phyloP scores from a whole-genome alignment of 2,113 vertebrate species.

The Oreotrochilus melanogaster region DNA sequence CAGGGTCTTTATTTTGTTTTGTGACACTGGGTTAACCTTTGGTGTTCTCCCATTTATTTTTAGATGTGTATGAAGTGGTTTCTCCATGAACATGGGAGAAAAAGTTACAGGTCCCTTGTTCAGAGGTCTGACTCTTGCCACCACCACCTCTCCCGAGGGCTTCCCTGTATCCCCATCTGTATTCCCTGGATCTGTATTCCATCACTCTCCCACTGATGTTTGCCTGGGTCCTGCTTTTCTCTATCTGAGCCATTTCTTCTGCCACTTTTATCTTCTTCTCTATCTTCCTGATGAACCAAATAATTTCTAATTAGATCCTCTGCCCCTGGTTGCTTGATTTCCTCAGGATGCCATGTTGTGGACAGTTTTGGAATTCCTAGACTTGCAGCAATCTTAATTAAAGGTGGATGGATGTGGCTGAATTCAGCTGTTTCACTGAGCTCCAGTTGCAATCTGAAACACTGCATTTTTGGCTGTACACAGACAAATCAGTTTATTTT shows the following conservation, averaged over 20 bases:
- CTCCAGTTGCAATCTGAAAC: neutral
- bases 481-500: neutral
- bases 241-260: neutral
- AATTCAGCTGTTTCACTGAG: neutral
- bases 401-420: neutral
- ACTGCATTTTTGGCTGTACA: neutral
- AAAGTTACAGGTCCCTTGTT: neutral
- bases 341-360: neutral
- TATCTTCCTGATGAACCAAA: neutral
- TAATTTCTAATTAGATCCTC: neutral
- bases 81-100: neutral
- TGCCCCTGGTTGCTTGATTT: neutral
- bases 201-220: accelerated
- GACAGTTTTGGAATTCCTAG: neutral
- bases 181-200: no score
- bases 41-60: accelerated
- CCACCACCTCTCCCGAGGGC: neutral
- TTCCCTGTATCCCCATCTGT: neutral
- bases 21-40: neutral
- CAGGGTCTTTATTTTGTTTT: neutral
- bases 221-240: neutral
- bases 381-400: neutral
- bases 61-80: neutral
- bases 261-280: neutral
- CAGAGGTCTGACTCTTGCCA: neutral